Conservation (phyloP, 2,797 vertebrate species). For the Rhadinocentrus ornatus region DNA sequence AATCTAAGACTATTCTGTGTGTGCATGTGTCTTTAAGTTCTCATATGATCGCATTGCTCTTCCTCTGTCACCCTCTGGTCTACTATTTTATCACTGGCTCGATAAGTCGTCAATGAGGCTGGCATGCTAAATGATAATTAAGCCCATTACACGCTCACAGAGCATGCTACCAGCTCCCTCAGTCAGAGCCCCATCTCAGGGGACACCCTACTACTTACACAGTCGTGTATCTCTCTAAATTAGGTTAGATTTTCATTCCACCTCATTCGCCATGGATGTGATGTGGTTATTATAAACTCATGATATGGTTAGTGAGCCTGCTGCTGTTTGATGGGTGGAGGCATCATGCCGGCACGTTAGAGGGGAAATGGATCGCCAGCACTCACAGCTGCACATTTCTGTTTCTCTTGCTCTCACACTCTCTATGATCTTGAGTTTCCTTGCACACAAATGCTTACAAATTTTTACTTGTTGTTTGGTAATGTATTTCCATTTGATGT, state of each 20-base stretch:
- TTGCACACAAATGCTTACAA: not conserved
- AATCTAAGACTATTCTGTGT: constrained; percentile 19
- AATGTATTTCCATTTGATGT: not conserved
- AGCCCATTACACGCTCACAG: constrained; percentile 80
- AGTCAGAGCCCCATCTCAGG: constrained; percentile 72
- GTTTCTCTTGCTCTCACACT: constrained; percentile 22
- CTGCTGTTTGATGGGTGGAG: constrained; percentile 66
- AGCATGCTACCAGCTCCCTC: constrained; percentile 70
- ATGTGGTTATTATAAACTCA: constrained; percentile 79
- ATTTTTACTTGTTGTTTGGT: not conserved
- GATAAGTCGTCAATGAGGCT: constrained; percentile 71
- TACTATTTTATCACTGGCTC: constrained; percentile 68
- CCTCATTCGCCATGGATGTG: constrained; percentile 76
- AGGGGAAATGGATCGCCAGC: constrained; percentile 56
- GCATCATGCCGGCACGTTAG: constrained; percentile 58
- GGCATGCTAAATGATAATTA: constrained; percentile 81
- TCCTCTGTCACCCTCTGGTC: constrained; percentile 49
- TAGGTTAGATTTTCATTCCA: constrained; percentile 80
- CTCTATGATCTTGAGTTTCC: not conserved
- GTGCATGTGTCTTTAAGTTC: constrained; percentile 52
- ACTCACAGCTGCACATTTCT: constrained; percentile 33
- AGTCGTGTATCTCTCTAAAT: constrained; percentile 76
- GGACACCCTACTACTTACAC: constrained; percentile 74
- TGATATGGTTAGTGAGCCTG: constrained; percentile 76
- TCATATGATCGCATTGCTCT: constrained; percentile 35